These are phyloP conservation scores for Chiroxiphia lanceolata DNA, from an alignment of 2,797 vertebrate genomes.

Conservation along the genomic window DNA sequence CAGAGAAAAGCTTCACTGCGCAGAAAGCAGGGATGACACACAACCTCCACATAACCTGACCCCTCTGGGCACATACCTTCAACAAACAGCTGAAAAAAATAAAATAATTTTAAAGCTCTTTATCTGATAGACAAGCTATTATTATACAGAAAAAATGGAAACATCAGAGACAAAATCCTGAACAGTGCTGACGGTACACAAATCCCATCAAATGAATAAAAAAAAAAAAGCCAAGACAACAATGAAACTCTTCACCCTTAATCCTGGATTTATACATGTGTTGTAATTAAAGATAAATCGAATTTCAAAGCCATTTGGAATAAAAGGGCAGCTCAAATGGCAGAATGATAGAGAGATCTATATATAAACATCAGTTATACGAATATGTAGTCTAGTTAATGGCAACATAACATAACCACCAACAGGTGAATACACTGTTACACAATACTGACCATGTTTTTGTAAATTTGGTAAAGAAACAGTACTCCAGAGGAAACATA, in stretches of 20 bases:
- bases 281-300: constrained; percentile 47
- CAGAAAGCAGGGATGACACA: not conserved
- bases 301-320: constrained; percentile 51
- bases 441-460: not conserved
- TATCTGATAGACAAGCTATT: constrained; percentile 47
- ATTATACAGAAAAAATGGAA: not conserved
- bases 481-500: not conserved
- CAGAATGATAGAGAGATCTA: not conserved
- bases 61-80: constrained; percentile 45
- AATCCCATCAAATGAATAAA: not conserved
- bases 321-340: constrained; percentile 3
- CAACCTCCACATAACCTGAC: not conserved
- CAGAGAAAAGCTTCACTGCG: not conserved
- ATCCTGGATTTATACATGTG: constrained; percentile 13
- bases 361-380: not conserved
- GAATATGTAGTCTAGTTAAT: not conserved
- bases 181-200: constrained; percentile 4
- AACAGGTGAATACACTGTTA: not conserved
- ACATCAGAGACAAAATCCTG: constrained; percentile 23
- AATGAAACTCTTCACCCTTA: constrained; percentile 32
- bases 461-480: not conserved
- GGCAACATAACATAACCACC: not conserved
- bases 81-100: not conserved
- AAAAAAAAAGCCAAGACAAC: not conserved
- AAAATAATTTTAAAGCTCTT: not conserved